These are phyloP conservation scores for Trinectes maculatus DNA, from an alignment of 2,113 vertebrate genomes.

Conservation along the genomic window DNA sequence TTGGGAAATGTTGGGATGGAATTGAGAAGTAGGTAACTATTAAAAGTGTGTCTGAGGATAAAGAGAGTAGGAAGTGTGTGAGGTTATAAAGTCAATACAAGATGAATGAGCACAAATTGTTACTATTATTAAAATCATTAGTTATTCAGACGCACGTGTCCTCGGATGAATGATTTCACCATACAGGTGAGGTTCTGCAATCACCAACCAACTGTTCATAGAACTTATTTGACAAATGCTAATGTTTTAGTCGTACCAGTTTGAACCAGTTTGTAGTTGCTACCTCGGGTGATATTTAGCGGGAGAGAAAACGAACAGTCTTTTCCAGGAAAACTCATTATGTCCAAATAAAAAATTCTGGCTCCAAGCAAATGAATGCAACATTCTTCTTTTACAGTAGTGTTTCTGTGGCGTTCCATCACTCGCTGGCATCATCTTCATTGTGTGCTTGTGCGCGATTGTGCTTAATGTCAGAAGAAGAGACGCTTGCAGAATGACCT, in stretches of 20 bases:
- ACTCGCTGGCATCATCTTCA: constrained; percentile 36
- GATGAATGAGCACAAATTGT: constrained; percentile 14
- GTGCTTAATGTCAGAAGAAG: constrained; percentile 43
- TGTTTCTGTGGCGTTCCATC: constrained; percentile 32
- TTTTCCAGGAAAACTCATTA: constrained; percentile 37
- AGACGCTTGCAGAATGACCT: constrained; percentile 50
- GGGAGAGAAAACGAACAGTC: constrained; percentile 26
- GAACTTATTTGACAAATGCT: constrained; percentile 48
- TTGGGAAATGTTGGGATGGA: constrained; percentile 32
- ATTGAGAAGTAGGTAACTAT: constrained; percentile 9
- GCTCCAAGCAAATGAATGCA: constrained; percentile 52
- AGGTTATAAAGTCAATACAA: neutral
- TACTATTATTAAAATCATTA: too few species aligned
- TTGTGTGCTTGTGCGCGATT: constrained; percentile 47
- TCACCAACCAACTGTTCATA: neutral
- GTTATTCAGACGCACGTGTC: neutral
- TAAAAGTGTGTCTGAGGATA: constrained; percentile 11
- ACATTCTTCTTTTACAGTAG: constrained; percentile 53
- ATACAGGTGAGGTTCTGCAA: constrained; percentile 8
- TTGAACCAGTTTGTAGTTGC: neutral
- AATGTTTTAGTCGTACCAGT: neutral
- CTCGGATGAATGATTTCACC: constrained; percentile 3
- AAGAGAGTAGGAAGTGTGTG: neutral
- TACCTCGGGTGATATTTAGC: constrained; percentile 18
- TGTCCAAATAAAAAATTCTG: constrained; percentile 54